Percentiles rank a stretch among this genome's conserved stretches.
These are phyloP conservation scores for Papilio dardanus DNA, from an alignment of 1,140 invertebrate species.

Conservation along the genomic window DNA sequence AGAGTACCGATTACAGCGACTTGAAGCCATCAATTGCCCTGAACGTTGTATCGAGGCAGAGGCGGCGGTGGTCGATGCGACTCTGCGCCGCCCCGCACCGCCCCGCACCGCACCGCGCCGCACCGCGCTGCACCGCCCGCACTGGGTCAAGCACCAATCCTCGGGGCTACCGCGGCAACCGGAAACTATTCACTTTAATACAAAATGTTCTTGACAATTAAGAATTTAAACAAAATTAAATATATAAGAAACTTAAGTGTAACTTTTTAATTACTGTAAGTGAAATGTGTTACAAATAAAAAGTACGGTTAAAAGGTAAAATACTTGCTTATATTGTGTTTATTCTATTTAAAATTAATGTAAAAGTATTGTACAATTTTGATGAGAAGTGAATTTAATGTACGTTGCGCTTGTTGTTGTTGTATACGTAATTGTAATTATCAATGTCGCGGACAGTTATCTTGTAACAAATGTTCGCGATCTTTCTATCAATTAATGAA, in stretches of 20 bases:
- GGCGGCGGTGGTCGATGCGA: neutral
- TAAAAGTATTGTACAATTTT: neutral
- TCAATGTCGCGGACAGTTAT: neutral
- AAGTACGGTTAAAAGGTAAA: too few relatives aligned
- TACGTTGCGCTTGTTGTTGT: too few relatives aligned
- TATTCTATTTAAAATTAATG: neutral
- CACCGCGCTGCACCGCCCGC: neutral
- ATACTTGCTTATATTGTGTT: too few relatives aligned
- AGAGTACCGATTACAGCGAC: neutral
- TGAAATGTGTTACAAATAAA: too few relatives aligned
- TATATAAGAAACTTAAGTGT: too few relatives aligned
- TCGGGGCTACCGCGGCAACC: neutral
- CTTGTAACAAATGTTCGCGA: conserved; percentile 8
- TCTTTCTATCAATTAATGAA: neutral
- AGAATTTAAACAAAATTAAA: too few relatives aligned
- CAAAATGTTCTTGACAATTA: too few relatives aligned
- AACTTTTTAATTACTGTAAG: too few relatives aligned
- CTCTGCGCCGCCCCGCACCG: too few relatives aligned
- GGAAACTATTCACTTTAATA: neutral
- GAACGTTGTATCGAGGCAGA: neutral
- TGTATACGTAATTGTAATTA: too few relatives aligned
- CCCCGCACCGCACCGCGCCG: too few relatives aligned
- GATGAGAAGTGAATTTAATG: neutral
- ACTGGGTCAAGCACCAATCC: neutral
- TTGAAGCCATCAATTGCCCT: neutral